These are phyloP conservation scores for Bufo gargarizans DNA, from an alignment of 2,113 vertebrate genomes.

Conservation along the genomic window DNA sequence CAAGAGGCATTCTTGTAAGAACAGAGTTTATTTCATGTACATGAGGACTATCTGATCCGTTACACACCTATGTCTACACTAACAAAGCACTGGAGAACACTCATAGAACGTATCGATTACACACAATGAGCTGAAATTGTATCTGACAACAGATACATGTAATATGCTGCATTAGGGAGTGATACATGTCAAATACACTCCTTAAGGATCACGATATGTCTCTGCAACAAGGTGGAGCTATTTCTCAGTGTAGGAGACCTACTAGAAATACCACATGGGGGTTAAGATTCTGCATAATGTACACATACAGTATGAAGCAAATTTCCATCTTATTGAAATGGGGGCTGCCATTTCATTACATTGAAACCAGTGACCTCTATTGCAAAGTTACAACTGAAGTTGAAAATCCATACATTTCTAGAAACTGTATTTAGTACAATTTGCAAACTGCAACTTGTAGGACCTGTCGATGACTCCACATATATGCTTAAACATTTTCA, in stretches of 20 bases:
- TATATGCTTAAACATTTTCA: neutral
- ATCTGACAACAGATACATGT: conserved; percentile 16
- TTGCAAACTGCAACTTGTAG: neutral
- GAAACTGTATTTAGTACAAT: neutral
- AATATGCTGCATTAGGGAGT: conserved; percentile 21
- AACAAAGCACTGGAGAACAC: conserved; percentile 39
- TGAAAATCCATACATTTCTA: neutral
- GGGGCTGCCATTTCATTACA: neutral
- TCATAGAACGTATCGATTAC: conserved; percentile 3
- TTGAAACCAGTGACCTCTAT: neutral
- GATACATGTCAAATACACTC: conserved; percentile 6
- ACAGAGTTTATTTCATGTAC: conserved; percentile 49
- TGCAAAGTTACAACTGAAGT: neutral
- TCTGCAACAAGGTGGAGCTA: neutral
- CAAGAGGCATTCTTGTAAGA: conserved; percentile 18
- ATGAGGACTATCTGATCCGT: conserved; percentile 36
- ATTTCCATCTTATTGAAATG: neutral
- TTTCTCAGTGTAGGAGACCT: neutral
- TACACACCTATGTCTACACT: conserved; percentile 39
- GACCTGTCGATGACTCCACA: neutral
- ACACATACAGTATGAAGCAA: conserved; percentile 2
- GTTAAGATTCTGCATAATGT: neutral
- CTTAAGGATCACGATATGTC: neutral
- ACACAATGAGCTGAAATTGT: conserved; percentile 33
- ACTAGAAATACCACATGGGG: neutral